A percentile compares a stretch with the other conserved stretches of the same genome.
These are phyloP conservation scores for Pygmarrhopalites habei DNA, from an alignment of 1,140 invertebrate species.

Conservation along the genomic window DNA sequence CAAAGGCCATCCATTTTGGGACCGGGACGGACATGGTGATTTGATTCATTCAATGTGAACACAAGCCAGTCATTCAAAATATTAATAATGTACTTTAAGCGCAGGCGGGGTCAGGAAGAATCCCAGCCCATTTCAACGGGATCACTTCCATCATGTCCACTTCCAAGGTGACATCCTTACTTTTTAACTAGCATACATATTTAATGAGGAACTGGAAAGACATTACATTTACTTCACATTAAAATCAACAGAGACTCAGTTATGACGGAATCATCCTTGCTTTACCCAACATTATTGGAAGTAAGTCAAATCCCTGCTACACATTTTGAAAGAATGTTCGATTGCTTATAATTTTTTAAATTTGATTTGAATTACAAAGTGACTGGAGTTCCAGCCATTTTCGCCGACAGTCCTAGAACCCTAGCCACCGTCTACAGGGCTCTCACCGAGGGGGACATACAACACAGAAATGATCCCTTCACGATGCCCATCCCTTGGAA, in stretches of 20 bases:
- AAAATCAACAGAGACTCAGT: too few relatives aligned
- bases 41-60: too few relatives aligned
- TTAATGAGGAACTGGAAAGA: too few relatives aligned
- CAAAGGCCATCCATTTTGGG: conserved; percentile 37
- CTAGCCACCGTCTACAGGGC: conserved; percentile 23
- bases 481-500: conserved; percentile 37
- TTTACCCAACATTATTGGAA: conserved; percentile 21
- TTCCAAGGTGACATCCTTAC: too few relatives aligned
- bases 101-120: conserved; percentile 64
- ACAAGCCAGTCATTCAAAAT: too few relatives aligned
- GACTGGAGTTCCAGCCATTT: conserved; percentile 7
- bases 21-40: conserved; percentile 36
- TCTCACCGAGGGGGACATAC: conserved; percentile 20
- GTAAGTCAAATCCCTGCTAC: conserved; percentile 8
- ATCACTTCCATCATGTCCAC: conserved; percentile 76
- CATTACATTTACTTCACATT: too few relatives aligned
- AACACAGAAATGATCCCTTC: conserved; percentile 30
- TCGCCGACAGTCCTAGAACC: conserved; percentile 3
- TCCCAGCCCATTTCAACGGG: conserved; percentile 79
- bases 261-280: not conserved
- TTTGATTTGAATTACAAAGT: conserved; percentile 15
- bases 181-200: too few relatives aligned
- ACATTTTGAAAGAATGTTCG: not conserved
- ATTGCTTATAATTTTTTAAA: not conserved
- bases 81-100: too few relatives aligned